Conservation (phyloP, 2,797 vertebrate genomes). For the Bradypodion pumilum region DNA sequence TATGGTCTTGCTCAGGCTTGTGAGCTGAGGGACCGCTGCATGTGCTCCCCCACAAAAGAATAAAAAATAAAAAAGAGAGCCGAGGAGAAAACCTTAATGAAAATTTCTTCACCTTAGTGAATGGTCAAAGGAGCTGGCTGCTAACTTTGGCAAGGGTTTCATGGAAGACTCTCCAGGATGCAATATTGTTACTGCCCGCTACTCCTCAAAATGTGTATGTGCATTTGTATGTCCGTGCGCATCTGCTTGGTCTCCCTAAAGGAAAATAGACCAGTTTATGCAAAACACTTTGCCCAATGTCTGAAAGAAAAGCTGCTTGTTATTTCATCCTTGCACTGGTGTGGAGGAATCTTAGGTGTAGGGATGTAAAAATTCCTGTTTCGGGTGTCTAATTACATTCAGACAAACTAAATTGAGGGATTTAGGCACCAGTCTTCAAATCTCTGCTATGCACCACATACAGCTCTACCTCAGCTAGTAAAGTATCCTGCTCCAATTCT, state of each 20-base stretch:
- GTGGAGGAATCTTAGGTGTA: no score
- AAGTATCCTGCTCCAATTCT: background rate
- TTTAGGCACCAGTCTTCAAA: no score
- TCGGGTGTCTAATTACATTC: no score
- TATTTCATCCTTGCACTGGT: no score
- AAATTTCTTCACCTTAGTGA: background rate
- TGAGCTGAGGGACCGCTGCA: conserved; percentile 49
- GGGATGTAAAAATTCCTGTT: no score
- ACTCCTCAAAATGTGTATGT: background rate
- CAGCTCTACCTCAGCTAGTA: background rate
- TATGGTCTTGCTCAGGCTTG: conserved; percentile 54
- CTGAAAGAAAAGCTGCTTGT: no score
- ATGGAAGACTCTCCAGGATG: background rate
- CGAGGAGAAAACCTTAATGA: conserved; percentile 3
- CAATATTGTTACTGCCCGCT: background rate
- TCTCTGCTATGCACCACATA: background rate
- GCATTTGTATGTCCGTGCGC: no score
- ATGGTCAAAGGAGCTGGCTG: background rate
- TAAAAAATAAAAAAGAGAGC: conserved; percentile 48
- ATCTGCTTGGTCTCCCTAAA: no score
- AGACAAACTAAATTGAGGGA: no score
- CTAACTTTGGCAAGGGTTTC: fast-evolving
- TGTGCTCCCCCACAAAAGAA: conserved; percentile 24
- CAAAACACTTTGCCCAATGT: no score
- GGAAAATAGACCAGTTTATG: no score